Percentiles rank a stretch among this genome's conserved stretches.
phyloP scores from a whole-genome alignment of 2,113 vertebrate genomes.

The Ciconia stormi region DNA sequence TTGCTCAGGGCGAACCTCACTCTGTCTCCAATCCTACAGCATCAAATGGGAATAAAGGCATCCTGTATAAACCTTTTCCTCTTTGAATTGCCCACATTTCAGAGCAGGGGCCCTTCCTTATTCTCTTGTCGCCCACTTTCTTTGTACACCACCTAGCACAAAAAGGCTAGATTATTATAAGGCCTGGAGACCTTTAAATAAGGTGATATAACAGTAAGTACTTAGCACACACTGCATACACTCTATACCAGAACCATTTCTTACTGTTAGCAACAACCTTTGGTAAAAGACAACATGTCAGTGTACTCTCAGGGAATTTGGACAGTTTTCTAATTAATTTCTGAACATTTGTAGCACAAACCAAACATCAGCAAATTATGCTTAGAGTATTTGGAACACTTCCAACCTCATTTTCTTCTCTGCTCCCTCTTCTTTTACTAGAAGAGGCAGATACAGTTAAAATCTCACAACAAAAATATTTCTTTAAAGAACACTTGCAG shows the following conservation, averaged over 20 bases:
- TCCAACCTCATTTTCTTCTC: conserved; percentile 47
- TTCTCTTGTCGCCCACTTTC: neutral
- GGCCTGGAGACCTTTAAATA: neutral
- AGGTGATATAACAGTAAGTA: neutral
- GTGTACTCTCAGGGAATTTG: conserved; percentile 19
- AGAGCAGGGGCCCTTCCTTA: neutral
- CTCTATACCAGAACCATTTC: neutral
- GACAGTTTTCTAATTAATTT: conserved; percentile 58
- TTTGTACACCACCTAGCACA: neutral
- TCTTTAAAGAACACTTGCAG: neutral
- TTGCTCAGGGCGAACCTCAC: neutral
- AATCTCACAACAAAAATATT: neutral
- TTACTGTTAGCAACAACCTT: neutral
- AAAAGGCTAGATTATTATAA: neutral
- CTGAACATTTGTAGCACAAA: conserved; percentile 26
- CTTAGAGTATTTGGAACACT: conserved; percentile 25
- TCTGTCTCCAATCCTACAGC: neutral
- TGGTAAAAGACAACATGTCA: neutral
- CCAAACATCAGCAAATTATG: conserved; percentile 30
- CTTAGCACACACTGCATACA: neutral
- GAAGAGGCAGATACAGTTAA: neutral
- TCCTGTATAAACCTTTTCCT: neutral
- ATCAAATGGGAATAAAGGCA: neutral
- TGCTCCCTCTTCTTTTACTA: neutral
- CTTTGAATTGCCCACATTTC: neutral